Evolutionary conservation across 2,888 invertebrate species (phyloP), one percentile per base, ranked within the genome.

Genomic region (Alloscopus bannaensis): DNA sequence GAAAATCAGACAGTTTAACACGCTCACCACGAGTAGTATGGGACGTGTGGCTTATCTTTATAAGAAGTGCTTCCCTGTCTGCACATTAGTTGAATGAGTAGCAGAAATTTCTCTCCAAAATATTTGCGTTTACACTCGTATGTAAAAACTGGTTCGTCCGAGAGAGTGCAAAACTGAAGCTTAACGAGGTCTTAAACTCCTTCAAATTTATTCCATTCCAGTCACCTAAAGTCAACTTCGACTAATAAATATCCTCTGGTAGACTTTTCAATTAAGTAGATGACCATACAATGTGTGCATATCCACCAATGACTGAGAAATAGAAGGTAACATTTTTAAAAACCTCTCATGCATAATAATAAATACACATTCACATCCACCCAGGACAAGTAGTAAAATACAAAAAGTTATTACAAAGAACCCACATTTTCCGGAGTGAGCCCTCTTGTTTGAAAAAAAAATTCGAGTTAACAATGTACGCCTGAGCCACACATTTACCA

Each of bases 251-350:
- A 47, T 47, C 47, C 72, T 28, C 31, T n/a, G 24, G 16, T 31
- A 60, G 59, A 60, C 59, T 72, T 72, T 72, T 72, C 72, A 72
- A 72, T 72, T 64, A 72, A 52, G 52, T 64, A 36, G 55, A 71
- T 71, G 62, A 20, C 52, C 50, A 36, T 42, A 18, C 3, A 42
- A 8, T n/a, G 36, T n/a, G n/a, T n/a, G n/a, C n/a, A n/a, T n/a
- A n/a, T n/a, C 36, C 36, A 8, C 13, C 8, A 18, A 47, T n/a
- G 18, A 47, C 47, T 18, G 47, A n/a, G n/a, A 47, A 47, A 47
- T 13, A 13, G 36, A 36, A 36, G 36, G 36, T 8, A 36, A n/a
- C n/a, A n/a, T n/a, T n/a, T n/a, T n/a, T n/a, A n/a, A n/a, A n/a
- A n/a, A n/a, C n/a, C n/a, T n/a, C 42, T 42, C 42, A n/a, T 42